These are phyloP conservation scores for Branchellion lobata DNA, from an alignment of 2,888 invertebrate species.

Conservation along the genomic window DNA sequence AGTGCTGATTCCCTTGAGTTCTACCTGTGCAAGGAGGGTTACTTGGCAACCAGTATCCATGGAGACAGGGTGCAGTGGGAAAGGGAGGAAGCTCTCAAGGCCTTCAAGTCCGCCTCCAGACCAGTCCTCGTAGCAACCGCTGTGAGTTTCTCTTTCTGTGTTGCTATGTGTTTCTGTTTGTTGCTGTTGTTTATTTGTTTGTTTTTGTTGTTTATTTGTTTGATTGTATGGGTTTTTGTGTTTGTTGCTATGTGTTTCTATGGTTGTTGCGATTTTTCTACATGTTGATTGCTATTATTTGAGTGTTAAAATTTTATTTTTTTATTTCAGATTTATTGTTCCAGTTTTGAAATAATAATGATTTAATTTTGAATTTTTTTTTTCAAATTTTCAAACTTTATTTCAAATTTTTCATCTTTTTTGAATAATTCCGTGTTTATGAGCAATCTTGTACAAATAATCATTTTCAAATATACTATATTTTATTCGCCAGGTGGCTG, in stretches of 20 bases:
- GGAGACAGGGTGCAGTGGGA: slow-evolving; percentile 96
- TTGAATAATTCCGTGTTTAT: not conserved
- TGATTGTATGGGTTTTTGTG: no score
- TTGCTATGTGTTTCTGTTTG: not conserved
- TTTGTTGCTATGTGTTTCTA: no score
- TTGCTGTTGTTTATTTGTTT: no score
- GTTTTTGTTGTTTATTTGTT: no score
- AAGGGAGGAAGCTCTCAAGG: slow-evolving; percentile 89
- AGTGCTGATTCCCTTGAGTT: slow-evolving; percentile 95
- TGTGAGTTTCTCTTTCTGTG: slow-evolving; percentile 64
- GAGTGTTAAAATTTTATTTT: no score
- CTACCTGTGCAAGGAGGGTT: slow-evolving; percentile 82
- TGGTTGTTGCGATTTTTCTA: no score
- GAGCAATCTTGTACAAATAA: not conserved
- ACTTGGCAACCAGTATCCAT: slow-evolving; percentile 97
- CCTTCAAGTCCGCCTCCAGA: slow-evolving; percentile 86
- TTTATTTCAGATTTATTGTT: no score
- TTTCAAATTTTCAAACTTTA: not conserved
- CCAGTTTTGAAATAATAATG: not conserved
- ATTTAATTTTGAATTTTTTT: not conserved
- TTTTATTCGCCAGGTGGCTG: slow-evolving; percentile 69
- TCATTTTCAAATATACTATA: not conserved
- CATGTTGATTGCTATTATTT: no score
- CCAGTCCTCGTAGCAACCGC: slow-evolving; percentile 96
- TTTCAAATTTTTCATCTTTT: not conserved